These are phyloP conservation scores for Drosophila sp. DNA, from an alignment of 1,140 invertebrate species.

Conservation along the genomic window DNA sequence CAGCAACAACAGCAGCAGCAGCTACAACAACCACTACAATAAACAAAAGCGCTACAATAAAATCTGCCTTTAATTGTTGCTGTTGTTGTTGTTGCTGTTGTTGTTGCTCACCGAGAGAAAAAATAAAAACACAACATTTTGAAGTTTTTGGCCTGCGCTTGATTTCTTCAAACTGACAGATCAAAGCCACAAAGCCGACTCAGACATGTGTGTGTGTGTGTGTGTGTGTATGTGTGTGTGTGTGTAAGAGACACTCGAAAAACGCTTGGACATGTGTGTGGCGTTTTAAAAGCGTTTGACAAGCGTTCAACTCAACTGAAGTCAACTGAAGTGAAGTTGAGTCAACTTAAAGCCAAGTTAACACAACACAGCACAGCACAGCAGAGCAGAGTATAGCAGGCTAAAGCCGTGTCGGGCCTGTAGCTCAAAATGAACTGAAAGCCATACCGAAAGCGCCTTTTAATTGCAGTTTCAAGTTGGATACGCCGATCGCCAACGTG, in stretches of 20 bases:
- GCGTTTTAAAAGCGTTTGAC: constrained; percentile 84
- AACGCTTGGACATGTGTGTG: constrained; percentile 73
- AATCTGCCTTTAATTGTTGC: constrained; percentile 55
- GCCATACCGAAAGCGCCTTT: constrained; percentile 73
- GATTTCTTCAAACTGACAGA: constrained; percentile 83
- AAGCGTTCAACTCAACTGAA: constrained; percentile 65
- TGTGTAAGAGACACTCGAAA: constrained; percentile 48
- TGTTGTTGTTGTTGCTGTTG: no score
- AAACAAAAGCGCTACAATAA: constrained; percentile 56
- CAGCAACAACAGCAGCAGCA: constrained; percentile 37
- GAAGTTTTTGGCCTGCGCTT: constrained; percentile 80
- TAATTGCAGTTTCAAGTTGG: constrained; percentile 73
- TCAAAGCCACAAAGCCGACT: constrained; percentile 73
- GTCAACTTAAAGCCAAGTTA: constrained; percentile 34
- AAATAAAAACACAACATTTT: constrained; percentile 65
- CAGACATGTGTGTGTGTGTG: constrained; percentile 11
- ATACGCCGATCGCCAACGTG: constrained; percentile 69
- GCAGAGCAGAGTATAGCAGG: no score
- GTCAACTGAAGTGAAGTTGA: constrained; percentile 30
- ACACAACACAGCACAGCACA: no score
- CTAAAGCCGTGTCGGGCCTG: constrained; percentile 24
- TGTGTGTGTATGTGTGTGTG: constrained; percentile 32
- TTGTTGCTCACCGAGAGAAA: constrained; percentile 11
- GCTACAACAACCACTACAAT: constrained; percentile 33
- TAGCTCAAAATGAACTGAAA: not conserved